phyloP scores from a whole-genome alignment of 2,797 vertebrate genomes.

The Acrocephalus scirpaceus region DNA sequence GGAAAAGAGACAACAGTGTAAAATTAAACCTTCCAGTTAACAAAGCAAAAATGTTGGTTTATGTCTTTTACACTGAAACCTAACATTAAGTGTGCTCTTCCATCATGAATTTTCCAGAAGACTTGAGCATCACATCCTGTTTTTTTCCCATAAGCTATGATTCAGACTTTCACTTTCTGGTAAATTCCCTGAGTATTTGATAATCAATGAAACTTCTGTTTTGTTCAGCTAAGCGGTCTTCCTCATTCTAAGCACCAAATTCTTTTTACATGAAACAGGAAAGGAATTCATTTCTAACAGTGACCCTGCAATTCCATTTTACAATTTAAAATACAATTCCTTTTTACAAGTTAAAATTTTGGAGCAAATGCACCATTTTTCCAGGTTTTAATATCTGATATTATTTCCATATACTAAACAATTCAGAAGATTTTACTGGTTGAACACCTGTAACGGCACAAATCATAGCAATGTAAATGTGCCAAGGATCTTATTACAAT shows the following conservation, averaged over 20 bases:
- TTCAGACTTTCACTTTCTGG: neutral
- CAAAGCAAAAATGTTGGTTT: neutral
- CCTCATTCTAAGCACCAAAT: neutral
- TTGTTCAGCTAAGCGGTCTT: neutral
- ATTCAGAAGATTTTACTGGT: neutral
- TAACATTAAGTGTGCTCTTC: neutral
- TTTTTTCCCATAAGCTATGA: neutral
- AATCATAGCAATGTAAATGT: neutral
- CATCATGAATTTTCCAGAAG: neutral
- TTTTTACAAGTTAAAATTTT: neutral
- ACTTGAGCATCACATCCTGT: neutral
- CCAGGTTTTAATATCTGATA: neutral
- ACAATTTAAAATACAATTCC: neutral
- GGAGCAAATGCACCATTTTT: neutral
- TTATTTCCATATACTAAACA: neutral
- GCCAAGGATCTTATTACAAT: neutral
- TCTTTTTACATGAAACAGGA: neutral
- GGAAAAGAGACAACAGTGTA: neutral
- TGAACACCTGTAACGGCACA: neutral
- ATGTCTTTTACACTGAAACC: neutral
- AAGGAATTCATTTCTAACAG: neutral
- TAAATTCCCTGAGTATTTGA: slow-evolving; percentile 28
- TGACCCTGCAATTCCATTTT: neutral
- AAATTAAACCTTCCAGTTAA: slow-evolving; percentile 25
- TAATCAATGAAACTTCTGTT: slow-evolving; percentile 4